Conservation (phyloP, 2,113 vertebrate genomes). For the Sterrhoptilus dennistouni region DNA sequence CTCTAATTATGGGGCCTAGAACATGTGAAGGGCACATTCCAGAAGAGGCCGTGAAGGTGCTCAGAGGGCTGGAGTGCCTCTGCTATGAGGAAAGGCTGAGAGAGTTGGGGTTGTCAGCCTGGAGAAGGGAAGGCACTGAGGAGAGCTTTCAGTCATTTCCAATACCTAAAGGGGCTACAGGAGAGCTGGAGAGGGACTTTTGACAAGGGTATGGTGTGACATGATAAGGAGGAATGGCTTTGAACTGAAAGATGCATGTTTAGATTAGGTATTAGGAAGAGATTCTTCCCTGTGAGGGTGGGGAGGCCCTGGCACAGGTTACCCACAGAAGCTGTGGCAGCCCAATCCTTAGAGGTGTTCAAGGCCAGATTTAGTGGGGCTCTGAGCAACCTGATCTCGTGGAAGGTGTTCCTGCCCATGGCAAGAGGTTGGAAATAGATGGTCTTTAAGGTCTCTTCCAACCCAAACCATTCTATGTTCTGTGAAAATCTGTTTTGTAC, state of each 20-base stretch:
- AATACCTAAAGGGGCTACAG: neutral
- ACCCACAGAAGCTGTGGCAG: neutral
- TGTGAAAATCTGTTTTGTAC: neutral
- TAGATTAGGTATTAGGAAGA: neutral
- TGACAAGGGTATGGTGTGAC: no score
- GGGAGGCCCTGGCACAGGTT: neutral
- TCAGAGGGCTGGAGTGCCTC: neutral
- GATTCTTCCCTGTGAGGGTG: neutral
- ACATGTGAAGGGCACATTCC: neutral
- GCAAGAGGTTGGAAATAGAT: neutral
- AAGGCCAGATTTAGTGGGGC: neutral
- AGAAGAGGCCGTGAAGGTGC: neutral
- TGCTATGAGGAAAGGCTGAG: neutral
- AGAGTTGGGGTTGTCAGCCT: neutral
- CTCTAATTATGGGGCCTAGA: neutral
- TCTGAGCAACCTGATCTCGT: neutral
- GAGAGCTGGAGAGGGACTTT: neutral
- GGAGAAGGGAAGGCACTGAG: neutral
- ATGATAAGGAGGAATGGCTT: neutral
- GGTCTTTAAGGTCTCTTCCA: neutral
- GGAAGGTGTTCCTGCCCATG: neutral
- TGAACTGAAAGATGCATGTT: neutral
- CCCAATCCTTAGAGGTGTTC: neutral
- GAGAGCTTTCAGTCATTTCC: neutral
- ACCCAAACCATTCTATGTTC: neutral